Evolutionary conservation across 2,888 invertebrate species (phyloP), one percentile per base, ranked within the genome.

Genomic region (Synanthedon tipuliformis): DNA sequence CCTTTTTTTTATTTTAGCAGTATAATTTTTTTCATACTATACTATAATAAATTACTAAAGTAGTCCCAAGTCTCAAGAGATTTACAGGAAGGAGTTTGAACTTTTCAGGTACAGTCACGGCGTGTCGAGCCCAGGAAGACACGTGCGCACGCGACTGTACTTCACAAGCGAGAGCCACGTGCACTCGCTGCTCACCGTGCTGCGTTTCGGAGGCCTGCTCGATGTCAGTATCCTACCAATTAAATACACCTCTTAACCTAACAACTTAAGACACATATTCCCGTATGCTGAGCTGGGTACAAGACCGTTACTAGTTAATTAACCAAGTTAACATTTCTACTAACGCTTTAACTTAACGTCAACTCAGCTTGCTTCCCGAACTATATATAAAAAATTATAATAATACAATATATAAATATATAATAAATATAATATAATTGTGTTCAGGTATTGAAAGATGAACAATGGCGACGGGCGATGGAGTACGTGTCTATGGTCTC

Each of bases 151-250:
- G 7, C 91, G 99, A n/a, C 90, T 99, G 48, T 99, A 99, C 88
- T 99, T 99, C 81, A 99, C 99, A 2, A 98, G 98, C 77, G 99
- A 99, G 88, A 97, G 97, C 74, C 99, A 99, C 84, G 97, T 99
- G 58, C 99, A 99, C 85, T 99, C 98, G 10, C 86, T 99, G 58
- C 91, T 99, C 59, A 99, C 98, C 3, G 95, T 99, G 55, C 90
- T 99, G 52, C 90, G 98, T 59, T 97, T 94, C 76, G 98, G 98
- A 11, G 97, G 96, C 18, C 83, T 98, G 53, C 88, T 96, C 10
- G 94, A 96, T 78, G 96, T 95, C 76, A 88, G 90, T 82, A n/a
- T 5, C 34, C 34, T 8, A 2, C 34, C 8, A 10, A 34, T 34
- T 34, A 10, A 10, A 34, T 34, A 10, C 34, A 2, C 34, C 34